Conservation (phyloP, 2,888 invertebrate species). For the Lasioglossum lativentre region DNA sequence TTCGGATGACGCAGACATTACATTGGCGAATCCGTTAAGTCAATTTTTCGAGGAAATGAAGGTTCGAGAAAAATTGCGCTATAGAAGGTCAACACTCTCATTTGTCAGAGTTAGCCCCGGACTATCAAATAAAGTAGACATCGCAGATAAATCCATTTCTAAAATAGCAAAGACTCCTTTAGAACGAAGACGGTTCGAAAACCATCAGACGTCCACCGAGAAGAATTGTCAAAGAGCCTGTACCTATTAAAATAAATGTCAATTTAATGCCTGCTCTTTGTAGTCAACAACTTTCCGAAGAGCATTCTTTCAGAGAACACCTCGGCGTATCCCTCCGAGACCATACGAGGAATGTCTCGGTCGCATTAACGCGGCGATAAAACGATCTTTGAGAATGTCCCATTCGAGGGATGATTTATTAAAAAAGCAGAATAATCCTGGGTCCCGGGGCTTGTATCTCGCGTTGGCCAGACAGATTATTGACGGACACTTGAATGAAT, state of each 20-base stretch:
- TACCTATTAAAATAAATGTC: not conserved
- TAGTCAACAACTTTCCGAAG: not conserved
- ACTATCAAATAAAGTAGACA: not conserved
- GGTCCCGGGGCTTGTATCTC: not conserved
- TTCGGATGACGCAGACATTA: slow-evolving; percentile 13
- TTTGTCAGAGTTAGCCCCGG: not conserved
- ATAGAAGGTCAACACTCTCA: not conserved
- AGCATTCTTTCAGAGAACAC: not conserved
- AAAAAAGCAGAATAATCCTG: not conserved
- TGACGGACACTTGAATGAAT: slow-evolving; percentile 40
- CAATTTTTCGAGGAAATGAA: not conserved
- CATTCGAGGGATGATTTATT: not conserved
- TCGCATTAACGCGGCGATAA: not conserved
- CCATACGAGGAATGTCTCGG: not conserved
- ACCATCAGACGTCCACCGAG: not conserved
- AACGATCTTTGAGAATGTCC: slow-evolving; percentile 3
- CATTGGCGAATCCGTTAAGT: not conserved
- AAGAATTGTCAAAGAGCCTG: not conserved
- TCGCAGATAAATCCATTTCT: not conserved
- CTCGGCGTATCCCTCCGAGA: not conserved
- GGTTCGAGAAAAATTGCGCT: not conserved
- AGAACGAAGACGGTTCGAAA: not conserved
- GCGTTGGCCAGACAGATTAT: slow-evolving; percentile 13
- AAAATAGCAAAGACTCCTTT: not conserved
- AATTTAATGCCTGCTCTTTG: not conserved